Percentiles rank a stretch among this genome's conserved stretches.
Evolutionary conservation across 2,113 vertebrate species (phyloP).

Genomic region (Oncorhynchus nerka): DNA sequence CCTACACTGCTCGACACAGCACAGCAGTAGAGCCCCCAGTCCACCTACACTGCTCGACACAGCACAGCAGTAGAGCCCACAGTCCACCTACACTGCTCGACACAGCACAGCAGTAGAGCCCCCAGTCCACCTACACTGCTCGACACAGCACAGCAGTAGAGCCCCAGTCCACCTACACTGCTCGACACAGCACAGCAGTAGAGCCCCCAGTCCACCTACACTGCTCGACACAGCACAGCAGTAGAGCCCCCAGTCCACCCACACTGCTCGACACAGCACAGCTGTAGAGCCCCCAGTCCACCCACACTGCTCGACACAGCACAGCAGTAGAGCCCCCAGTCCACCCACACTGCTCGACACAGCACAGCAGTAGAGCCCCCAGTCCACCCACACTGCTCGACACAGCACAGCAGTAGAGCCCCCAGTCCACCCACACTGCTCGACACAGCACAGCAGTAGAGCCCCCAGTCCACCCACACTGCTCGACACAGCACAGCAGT

Average conservation of each 20-base stretch:
- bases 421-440: conserved; percentile 69
- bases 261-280: conserved; percentile 59
- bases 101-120: conserved; percentile 60
- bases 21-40: conserved; percentile 59
- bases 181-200: conserved; percentile 54
- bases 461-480: conserved; percentile 68
- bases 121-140: conserved; percentile 69
- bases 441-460: conserved; percentile 52
- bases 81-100: conserved; percentile 68
- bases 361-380: conserved; percentile 62
- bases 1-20: conserved; percentile 63
- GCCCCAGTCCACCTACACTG: conserved; percentile 67
- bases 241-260: conserved; percentile 68
- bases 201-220: conserved; percentile 68
- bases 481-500: conserved; percentile 59
- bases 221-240: conserved; percentile 58
- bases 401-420: conserved; percentile 55
- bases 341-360: conserved; percentile 66
- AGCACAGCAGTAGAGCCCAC: conserved; percentile 57
- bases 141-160: conserved; percentile 52
- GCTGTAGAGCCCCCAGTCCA: conserved; percentile 63
- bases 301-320: conserved; percentile 62
- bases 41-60: conserved; percentile 66
- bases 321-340: conserved; percentile 62
- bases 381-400: conserved; percentile 68